These are phyloP conservation scores for Pachycephus smyrnensis DNA, from an alignment of 2,888 invertebrate species.

Conservation along the genomic window DNA sequence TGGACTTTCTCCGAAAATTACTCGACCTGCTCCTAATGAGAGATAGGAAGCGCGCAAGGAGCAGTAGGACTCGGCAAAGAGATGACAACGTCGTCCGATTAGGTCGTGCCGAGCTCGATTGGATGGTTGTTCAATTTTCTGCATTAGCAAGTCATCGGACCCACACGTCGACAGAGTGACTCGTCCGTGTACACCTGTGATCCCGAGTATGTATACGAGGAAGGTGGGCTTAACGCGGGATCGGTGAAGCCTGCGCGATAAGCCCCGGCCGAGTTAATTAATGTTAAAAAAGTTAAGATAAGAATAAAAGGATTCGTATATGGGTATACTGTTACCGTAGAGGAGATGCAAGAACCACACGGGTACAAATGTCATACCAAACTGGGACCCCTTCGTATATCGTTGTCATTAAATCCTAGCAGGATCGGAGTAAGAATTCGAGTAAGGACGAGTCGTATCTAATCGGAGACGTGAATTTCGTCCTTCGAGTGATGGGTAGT, in stretches of 20 bases:
- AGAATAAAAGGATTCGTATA: background rate
- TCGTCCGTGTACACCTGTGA: background rate
- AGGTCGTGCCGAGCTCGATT: background rate
- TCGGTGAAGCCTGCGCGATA: conserved; percentile 47
- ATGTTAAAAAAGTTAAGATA: conserved; percentile 47
- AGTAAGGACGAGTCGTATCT: conserved; percentile 42
- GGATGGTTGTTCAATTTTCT: conserved; percentile 49
- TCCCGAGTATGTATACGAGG: background rate
- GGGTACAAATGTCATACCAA: background rate
- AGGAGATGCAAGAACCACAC: conserved; percentile 14
- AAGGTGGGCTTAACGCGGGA: conserved; percentile 37
- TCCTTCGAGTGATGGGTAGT: background rate
- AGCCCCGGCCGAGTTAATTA: conserved; percentile 58
- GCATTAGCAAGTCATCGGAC: conserved; percentile 38
- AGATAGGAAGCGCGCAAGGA: conserved; percentile 12
- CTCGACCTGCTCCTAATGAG: conserved; percentile 16
- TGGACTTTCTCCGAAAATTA: background rate
- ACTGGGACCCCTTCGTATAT: conserved; percentile 30
- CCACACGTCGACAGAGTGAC: conserved; percentile 12
- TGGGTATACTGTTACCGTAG: conserved; percentile 11
- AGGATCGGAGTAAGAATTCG: conserved; percentile 44
- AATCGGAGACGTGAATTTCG: conserved; percentile 23
- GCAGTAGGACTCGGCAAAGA: background rate
- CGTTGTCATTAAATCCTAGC: conserved; percentile 42
- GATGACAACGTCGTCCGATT: background rate